These are phyloP conservation scores for Drosophila eugracilis DNA, from an alignment of 1,140 invertebrate species.

Conservation along the genomic window DNA sequence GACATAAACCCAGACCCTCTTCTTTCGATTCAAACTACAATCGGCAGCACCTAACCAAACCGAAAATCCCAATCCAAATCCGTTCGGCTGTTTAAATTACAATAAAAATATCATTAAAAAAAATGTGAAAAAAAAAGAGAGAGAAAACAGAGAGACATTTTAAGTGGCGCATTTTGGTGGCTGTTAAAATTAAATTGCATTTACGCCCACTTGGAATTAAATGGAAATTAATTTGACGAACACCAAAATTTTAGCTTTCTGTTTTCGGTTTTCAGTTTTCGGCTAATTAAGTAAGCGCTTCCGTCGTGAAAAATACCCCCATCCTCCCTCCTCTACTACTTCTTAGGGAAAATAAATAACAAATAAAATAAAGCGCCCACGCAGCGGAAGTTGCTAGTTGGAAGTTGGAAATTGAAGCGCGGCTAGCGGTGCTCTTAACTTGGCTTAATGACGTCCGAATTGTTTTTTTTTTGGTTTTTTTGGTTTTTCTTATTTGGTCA, in stretches of 20 bases:
- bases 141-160: slow-evolving; percentile 19
- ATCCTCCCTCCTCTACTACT: not conserved
- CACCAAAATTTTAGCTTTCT: slow-evolving; percentile 46
- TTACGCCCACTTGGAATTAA: slow-evolving; percentile 80
- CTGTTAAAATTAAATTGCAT: slow-evolving; percentile 81
- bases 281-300: slow-evolving; percentile 75
- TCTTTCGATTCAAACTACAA: slow-evolving; percentile 37
- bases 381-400: slow-evolving; percentile 69
- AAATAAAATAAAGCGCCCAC: slow-evolving; percentile 26
- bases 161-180: slow-evolving; percentile 58
- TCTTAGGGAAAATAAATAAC: not conserved
- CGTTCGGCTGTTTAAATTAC: slow-evolving; percentile 53
- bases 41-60: slow-evolving; percentile 27
- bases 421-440: slow-evolving; percentile 55
- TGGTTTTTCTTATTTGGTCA: too few relatives aligned
- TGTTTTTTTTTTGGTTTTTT: too few relatives aligned
- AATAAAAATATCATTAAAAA: slow-evolving; percentile 68
- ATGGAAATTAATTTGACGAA: slow-evolving; percentile 79
- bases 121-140: slow-evolving; percentile 44
- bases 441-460: slow-evolving; percentile 43
- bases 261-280: slow-evolving; percentile 11
- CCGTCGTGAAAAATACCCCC: slow-evolving; percentile 43
- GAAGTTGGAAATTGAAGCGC: slow-evolving; percentile 52
- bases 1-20: too few relatives aligned
- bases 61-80: slow-evolving; percentile 30